A percentile compares a stretch with the other conserved stretches of the same genome.
phyloP scores from a whole-genome alignment of 2,888 invertebrate species.

The Linnaemya tessellans region DNA sequence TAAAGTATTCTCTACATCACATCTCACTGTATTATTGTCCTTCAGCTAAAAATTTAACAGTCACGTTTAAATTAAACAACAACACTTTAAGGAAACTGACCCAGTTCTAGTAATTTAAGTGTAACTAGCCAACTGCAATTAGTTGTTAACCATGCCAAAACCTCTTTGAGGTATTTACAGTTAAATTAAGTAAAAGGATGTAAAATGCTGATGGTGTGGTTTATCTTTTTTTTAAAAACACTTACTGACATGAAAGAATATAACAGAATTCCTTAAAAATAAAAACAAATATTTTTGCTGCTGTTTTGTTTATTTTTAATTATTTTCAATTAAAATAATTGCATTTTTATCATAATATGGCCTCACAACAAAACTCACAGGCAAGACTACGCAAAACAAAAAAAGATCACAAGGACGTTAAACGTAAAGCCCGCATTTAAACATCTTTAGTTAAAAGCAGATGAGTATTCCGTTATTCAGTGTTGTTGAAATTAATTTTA shows the following conservation, averaged over 20 bases:
- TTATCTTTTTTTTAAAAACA: conserved; percentile 41
- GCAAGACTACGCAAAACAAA: not conserved
- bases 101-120: too few species aligned
- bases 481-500: not conserved
- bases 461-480: conserved; percentile 6
- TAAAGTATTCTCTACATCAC: too few species aligned
- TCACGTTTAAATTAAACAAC: not conserved
- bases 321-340: conserved; percentile 60
- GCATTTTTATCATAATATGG: conserved; percentile 39
- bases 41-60: not conserved
- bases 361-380: not conserved
- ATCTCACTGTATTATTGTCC: not conserved
- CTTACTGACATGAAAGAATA: conserved; percentile 6
- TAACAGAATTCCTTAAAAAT: not conserved
- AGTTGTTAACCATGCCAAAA: conserved; percentile 7
- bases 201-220: conserved; percentile 17
- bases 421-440: conserved; percentile 44
- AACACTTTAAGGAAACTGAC: conserved; percentile 12
- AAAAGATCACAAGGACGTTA: not conserved
- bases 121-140: conserved; percentile 19
- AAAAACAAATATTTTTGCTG: conserved; percentile 31
- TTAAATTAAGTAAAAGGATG: not conserved
- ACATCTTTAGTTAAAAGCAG: conserved; percentile 12
- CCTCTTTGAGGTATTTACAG: conserved; percentile 26
- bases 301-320: conserved; percentile 57